Evolutionary conservation across 2,113 vertebrate genomes (phyloP), one percentile per base, ranked within the genome.

Genomic region (Cynoglossus semilaevis): DNA sequence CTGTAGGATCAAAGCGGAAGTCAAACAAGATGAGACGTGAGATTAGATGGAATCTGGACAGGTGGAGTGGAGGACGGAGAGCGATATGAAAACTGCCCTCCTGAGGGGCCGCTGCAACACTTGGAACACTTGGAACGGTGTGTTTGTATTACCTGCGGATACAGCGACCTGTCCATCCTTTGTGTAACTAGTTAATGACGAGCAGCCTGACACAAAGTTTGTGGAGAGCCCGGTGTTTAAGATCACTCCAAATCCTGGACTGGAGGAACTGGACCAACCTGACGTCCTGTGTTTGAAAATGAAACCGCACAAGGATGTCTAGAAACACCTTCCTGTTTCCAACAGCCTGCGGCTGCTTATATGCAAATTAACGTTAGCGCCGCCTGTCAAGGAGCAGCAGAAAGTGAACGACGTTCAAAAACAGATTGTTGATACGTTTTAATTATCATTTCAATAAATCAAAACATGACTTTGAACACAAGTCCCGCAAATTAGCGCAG

Each of bases 91-190:
- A 56, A 50, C 51, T 47, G 29, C 44, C 14, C 22, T 14, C 15
- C 17, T 14, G 9, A 46, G 45, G 15, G 7, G 19, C 18, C 19
- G 46, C 44, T 63, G 17, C 13, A 57, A 29, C 3, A 11, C n/a
- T n/a, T 41, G 36, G 44, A 40, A 42, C 14, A 0, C 37, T 69
- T 49, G 22, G 34, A 15, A 35, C 43, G 43, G 10, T 17, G n/a
- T 1, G 49, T 80, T 77, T 72, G 65, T 72, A 67, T 78, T 13
- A 58, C 69, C 72, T 46, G 38, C 12, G 74, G 77, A 49, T 58
- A 67, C 73, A 71, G 68, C 41, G 66, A 40, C 70, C 36, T 52
- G 58, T 59, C 58, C 14, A 36, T 7, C 34, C 16, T 35, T 5
- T 34, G 42, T 51, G 19, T 18, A 37, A 48, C 51, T 40, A 56